Evolutionary conservation across 2,113 vertebrate species (phyloP).

Genomic region (Cebus imitator): DNA sequence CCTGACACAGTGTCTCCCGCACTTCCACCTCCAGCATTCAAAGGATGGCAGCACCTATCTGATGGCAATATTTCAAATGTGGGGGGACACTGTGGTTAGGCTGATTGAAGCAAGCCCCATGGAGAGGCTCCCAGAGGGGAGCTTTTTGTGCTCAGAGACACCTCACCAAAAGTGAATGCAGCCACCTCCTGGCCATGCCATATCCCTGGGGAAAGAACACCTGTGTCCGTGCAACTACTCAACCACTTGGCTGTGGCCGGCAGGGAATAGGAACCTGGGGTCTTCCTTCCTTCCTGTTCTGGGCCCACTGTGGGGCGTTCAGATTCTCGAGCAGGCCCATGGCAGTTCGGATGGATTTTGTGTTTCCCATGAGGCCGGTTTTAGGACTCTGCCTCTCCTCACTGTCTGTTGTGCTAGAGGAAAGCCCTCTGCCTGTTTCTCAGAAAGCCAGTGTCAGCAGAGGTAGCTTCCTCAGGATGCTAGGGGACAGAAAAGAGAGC

Average conservation of each 20-base stretch:
- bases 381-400: not conserved
- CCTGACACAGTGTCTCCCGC: too few relatives aligned
- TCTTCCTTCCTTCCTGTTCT: too few relatives aligned
- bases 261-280: fast-evolving
- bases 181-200: not conserved
- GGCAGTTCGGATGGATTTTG: not conserved
- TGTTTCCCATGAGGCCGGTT: not conserved
- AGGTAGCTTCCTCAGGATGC: not conserved
- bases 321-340: not conserved
- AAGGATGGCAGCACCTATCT: slow-evolving; percentile 9
- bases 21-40: not conserved
- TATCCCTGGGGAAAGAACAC: not conserved
- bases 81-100: slow-evolving; percentile 17
- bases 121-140: not conserved
- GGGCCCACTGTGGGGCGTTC: too few relatives aligned
- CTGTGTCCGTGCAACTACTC: not conserved
- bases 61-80: slow-evolving; percentile 35
- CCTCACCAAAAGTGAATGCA: slow-evolving; percentile 3
- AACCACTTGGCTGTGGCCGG: not conserved
- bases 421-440: not conserved
- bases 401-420: fast-evolving
- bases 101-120: slow-evolving; percentile 50
- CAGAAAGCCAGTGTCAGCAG: not conserved
- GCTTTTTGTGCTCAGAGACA: not conserved
- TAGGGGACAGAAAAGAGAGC: not conserved